Conservation (phyloP, 2,113 vertebrate species). For the Phylloscopus trochiloides region DNA sequence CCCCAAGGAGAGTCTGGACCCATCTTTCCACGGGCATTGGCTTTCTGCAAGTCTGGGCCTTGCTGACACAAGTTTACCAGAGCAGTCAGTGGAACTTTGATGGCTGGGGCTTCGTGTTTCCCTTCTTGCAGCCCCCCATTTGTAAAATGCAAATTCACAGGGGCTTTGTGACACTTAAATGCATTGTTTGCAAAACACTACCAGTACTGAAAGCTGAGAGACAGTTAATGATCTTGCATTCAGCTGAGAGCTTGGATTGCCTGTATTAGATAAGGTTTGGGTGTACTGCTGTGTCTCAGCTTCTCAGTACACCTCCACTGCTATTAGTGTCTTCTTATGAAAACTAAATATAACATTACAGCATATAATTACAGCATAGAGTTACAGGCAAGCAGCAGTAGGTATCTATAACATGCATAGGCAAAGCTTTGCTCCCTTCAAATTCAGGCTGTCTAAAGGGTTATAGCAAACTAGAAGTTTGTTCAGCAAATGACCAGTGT, state of each 20-base stretch:
- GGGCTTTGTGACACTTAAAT: not conserved
- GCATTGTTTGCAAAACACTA: not conserved
- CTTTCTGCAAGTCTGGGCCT: not conserved
- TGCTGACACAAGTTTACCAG: not conserved
- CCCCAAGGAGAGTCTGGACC: not conserved
- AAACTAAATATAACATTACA: conserved; percentile 37
- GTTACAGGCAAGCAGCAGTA: conserved; percentile 5
- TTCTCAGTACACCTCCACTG: conserved; percentile 43
- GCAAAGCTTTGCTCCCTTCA: not conserved
- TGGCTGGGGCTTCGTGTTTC: not conserved
- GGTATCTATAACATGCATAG: not conserved
- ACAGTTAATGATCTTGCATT: not conserved
- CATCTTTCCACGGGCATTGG: accelerated
- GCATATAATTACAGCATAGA: not conserved
- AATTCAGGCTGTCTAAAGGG: not conserved
- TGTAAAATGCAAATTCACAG: not conserved
- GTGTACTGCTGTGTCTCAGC: not conserved
- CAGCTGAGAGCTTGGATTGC: not conserved
- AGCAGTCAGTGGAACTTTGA: not conserved
- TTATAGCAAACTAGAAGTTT: not conserved
- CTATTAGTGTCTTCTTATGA: conserved; percentile 42
- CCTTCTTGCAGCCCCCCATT: not conserved
- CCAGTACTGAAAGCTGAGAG: not conserved
- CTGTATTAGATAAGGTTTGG: conserved; percentile 23
- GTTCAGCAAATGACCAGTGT: not conserved